These are phyloP conservation scores for Lota lota DNA, from an alignment of 2,113 vertebrate species.

Conservation along the genomic window DNA sequence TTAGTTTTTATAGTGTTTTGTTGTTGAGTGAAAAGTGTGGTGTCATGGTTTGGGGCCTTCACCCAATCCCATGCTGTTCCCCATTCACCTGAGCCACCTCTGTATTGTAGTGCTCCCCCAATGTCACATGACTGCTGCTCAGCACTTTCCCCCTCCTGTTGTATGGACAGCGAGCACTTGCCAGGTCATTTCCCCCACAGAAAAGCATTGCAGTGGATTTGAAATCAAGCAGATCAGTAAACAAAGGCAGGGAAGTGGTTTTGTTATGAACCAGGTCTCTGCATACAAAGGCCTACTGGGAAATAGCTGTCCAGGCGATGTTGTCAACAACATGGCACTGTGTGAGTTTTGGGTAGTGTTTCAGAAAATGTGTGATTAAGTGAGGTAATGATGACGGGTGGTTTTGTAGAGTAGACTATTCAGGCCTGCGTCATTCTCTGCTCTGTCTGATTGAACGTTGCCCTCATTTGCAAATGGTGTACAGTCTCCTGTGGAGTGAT, in stretches of 20 bases:
- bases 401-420: too few relatives aligned
- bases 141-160: conserved; percentile 65
- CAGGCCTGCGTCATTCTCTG: too few relatives aligned
- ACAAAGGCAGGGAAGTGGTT: conserved; percentile 67
- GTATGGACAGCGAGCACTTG: conserved; percentile 59
- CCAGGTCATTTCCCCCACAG: conserved; percentile 59
- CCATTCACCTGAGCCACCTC: conserved; percentile 48
- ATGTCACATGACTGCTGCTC: conserved; percentile 56
- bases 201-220: conserved; percentile 61
- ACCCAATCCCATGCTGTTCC: conserved; percentile 16
- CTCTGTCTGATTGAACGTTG: too few relatives aligned
- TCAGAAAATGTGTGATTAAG: conserved; percentile 28
- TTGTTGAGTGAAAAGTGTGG: conserved; percentile 29
- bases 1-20: background rate
- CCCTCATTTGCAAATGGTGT: too few relatives aligned
- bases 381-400: background rate
- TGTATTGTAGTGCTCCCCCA: conserved; percentile 63
- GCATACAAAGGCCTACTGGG: conserved; percentile 55
- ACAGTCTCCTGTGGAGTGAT: too few relatives aligned
- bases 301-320: conserved; percentile 55
- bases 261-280: conserved; percentile 56
- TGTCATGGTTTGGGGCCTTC: conserved; percentile 45
- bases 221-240: conserved; percentile 64
- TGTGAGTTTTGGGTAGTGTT: conserved; percentile 22
- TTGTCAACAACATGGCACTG: conserved; percentile 39